Percentiles rank a stretch among this genome's conserved stretches.
These are phyloP conservation scores for Polyodon spathula DNA, from an alignment of 2,113 vertebrate genomes.

Conservation along the genomic window DNA sequence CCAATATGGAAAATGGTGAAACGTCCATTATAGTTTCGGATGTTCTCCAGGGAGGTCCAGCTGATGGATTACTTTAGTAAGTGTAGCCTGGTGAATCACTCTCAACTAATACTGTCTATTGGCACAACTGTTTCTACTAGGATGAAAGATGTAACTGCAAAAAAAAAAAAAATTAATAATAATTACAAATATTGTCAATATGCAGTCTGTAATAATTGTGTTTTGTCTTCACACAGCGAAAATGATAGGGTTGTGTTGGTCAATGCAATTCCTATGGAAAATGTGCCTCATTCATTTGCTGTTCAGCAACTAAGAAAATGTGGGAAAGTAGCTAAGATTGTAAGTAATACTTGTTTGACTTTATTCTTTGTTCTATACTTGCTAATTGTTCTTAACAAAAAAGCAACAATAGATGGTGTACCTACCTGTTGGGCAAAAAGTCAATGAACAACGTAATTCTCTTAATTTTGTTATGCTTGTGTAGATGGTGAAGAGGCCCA, in stretches of 20 bases:
- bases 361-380: not conserved
- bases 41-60: constrained; percentile 84
- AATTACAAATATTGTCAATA: too few relatives aligned
- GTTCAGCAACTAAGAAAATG: constrained; percentile 92
- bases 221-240: constrained; percentile 59
- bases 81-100: constrained; percentile 28
- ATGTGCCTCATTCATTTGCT: constrained; percentile 80
- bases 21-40: constrained; percentile 89
- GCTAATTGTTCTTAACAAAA: not conserved
- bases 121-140: too few relatives aligned
- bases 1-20: constrained; percentile 89
- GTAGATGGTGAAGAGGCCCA: constrained; percentile 81
- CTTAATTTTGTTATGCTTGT: constrained; percentile 12
- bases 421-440: not conserved
- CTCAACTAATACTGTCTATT: not conserved
- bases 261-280: constrained; percentile 82
- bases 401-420: not conserved
- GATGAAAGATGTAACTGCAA: too few relatives aligned
- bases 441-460: not conserved
- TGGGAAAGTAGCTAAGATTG: constrained; percentile 88
- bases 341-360: constrained; percentile 53
- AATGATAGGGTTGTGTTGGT: constrained; percentile 85
- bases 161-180: too few relatives aligned
- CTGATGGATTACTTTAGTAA: constrained; percentile 86
- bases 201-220: constrained; percentile 8